Base-by-base conservation (phyloP, 1,140 invertebrate species). In the Sinonovacula constricta region DNA sequence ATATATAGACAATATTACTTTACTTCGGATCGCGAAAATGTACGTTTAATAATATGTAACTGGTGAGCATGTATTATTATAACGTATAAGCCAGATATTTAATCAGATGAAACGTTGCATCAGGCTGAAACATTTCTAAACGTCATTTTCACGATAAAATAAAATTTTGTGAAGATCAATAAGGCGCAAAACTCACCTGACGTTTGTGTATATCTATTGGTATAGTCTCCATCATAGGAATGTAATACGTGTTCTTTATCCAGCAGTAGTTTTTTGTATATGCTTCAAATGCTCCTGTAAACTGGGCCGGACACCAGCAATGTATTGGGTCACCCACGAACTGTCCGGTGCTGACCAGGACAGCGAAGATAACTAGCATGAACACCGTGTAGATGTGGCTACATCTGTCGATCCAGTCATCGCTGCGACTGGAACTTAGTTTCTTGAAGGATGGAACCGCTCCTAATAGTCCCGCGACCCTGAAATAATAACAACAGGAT, bases 181-280 rank as follows among this genome's bases (percentile, higher is more conserved):
- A 36, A 33, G 45, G 57, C 45, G 15, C 49, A 26, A 69, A 69
- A 15, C 81, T 71, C 39, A 85, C 81, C 54, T 78, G 70, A 39
- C 70, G 45, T 56, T 83, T 68, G 18, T 62, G 45, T 7, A 84
- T 82, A 30, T 84, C 79, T 12, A 78, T 75, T 30, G 88, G 88
- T 33, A 93, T 92, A 68, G 83, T 81, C 22, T 92, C 88, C 34
- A 89, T 88, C 80, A 89, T 87, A n/a, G 92, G 92, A 31, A 93
- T 78, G 76, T 91, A 92, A 75, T 92, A 92, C 10, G 91, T 92
- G 79, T 92, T 91, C 39, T 88, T 88, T 54, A 92, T 90, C 91
- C 91, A 92, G 81, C 92, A 90, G 22, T 87, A 81, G 45, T 85
- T 83, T 60, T 90, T 87, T 5, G 89, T 83, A 72, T 89, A 90